These are phyloP conservation scores for Caenorhabditis parvicauda DNA, from an alignment of 2,888 invertebrate species.

Conservation along the genomic window DNA sequence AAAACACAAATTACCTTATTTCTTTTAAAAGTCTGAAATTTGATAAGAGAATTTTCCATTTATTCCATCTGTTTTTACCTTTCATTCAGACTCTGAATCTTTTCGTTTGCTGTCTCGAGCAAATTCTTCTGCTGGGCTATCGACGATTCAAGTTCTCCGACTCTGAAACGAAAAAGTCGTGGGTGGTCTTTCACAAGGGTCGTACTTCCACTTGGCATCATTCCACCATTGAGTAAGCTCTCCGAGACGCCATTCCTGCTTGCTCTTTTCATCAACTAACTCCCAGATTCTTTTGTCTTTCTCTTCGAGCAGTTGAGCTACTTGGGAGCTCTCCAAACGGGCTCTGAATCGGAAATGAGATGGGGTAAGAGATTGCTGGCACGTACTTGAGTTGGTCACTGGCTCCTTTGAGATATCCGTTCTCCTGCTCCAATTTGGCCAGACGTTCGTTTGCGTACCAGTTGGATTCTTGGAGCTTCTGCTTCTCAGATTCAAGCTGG, in stretches of 20 bases:
- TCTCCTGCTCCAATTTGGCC: constrained; percentile 37
- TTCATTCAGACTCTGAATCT: constrained; percentile 39
- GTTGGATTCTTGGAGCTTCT: constrained; percentile 34
- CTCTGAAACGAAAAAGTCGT: constrained; percentile 8
- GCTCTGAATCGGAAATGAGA: constrained; percentile 13
- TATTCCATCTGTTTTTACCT: constrained; percentile 25
- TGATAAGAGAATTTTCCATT: not conserved
- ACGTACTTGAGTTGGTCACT: constrained; percentile 36
- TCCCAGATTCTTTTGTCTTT: constrained; percentile 35
- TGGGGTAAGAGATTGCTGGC: not conserved
- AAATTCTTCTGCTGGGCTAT: constrained; percentile 44
- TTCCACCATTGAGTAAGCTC: constrained; percentile 52
- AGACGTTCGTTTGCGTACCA: constrained; percentile 36
- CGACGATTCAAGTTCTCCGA: constrained; percentile 49
- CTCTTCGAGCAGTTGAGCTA: constrained; percentile 30
- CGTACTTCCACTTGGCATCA: constrained; percentile 49
- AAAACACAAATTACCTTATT: no score
- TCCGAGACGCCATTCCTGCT: constrained; percentile 47
- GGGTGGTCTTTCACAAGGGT: not conserved
- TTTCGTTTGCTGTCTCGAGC: constrained; percentile 37
- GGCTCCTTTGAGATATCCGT: constrained; percentile 34
- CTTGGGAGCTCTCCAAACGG: constrained; percentile 20
- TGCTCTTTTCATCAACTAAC: constrained; percentile 45
- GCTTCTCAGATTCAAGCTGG: constrained; percentile 28
- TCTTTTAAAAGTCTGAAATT: no score